phyloP scores from a whole-genome alignment of 2,113 vertebrate species.

The Syrmaticus mikado region DNA sequence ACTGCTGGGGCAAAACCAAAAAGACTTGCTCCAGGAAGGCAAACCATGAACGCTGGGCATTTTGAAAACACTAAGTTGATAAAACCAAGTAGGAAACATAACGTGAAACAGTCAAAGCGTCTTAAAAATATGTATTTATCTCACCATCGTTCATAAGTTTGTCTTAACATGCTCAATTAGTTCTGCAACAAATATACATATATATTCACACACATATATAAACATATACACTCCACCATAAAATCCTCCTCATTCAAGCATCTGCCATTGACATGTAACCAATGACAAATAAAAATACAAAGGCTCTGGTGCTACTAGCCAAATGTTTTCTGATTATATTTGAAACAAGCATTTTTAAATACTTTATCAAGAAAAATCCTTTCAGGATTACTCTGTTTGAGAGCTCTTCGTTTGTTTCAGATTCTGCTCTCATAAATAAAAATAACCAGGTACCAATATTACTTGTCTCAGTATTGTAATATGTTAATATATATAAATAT shows the following conservation, averaged over 20 bases:
- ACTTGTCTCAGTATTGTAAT: no score
- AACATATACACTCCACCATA: neutral
- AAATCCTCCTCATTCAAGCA: neutral
- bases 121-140: neutral
- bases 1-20: neutral
- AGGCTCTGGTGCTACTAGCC: neutral
- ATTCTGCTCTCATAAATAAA: neutral
- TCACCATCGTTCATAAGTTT: neutral
- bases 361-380: neutral
- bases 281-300: neutral
- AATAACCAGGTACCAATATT: neutral
- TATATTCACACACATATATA: neutral
- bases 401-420: neutral
- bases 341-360: neutral
- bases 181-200: neutral
- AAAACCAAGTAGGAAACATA: neutral
- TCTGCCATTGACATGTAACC: neutral
- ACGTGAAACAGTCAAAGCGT: neutral
- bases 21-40: neutral
- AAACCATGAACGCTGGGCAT: neutral
- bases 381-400: neutral
- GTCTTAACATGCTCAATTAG: neutral
- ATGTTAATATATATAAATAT: no score
- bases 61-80: neutral
- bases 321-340: neutral